Percentiles rank a stretch among this genome's conserved stretches.
These are phyloP conservation scores for Leptopilina syphax DNA, from an alignment of 2,888 invertebrate genomes.

Conservation along the genomic window DNA sequence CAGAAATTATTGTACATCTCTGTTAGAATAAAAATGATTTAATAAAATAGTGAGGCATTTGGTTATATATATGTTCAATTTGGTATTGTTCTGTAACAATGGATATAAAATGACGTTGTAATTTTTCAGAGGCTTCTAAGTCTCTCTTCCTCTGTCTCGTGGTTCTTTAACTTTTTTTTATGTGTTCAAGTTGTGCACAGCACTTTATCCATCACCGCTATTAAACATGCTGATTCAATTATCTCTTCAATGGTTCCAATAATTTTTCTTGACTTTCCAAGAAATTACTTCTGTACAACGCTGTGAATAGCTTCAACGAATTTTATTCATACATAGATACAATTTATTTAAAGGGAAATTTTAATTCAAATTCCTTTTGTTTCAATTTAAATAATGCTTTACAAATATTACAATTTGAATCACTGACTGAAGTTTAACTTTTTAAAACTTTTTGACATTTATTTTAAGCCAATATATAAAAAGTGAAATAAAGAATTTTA, in stretches of 20 bases:
- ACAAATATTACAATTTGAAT: too few relatives aligned
- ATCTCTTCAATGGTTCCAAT: not conserved
- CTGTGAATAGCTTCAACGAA: too few relatives aligned
- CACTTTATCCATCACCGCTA: constrained; percentile 9
- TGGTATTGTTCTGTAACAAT: constrained; percentile 4
- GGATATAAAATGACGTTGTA: not conserved
- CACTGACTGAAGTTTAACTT: too few relatives aligned
- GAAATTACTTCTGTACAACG: not conserved
- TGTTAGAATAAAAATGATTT: not conserved
- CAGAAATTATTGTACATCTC: not conserved
- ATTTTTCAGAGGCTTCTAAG: constrained; percentile 21
- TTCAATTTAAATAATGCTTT: too few relatives aligned
- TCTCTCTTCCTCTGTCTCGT: not conserved
- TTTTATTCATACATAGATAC: too few relatives aligned
- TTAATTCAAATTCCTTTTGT: too few relatives aligned
- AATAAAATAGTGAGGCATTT: not conserved
- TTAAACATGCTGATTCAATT: constrained; percentile 4
- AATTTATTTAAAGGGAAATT: too few relatives aligned
- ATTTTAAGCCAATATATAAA: too few relatives aligned
- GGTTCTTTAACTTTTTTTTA: not conserved
- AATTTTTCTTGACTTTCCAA: not conserved
- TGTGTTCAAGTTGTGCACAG: not conserved
- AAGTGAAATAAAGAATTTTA: too few relatives aligned
- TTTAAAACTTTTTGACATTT: too few relatives aligned
- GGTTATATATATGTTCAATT: not conserved